A percentile compares a stretch with the other conserved stretches of the same genome.
Evolutionary conservation across 2,888 invertebrate genomes (phyloP).

Genomic region (Netelia virgata): DNA sequence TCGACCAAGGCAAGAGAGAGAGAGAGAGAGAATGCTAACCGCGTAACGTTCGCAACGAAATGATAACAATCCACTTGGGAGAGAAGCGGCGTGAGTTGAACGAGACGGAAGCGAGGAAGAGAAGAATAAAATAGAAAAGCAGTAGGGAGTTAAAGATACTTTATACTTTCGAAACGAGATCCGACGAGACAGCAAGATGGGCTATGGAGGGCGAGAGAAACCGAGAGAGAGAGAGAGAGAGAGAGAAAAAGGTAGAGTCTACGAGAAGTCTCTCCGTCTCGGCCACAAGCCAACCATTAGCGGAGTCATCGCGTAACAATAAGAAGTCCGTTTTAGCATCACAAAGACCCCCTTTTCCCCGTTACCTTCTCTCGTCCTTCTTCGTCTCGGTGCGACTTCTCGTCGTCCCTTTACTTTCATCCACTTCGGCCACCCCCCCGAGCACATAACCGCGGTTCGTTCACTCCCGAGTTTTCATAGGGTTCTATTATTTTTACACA

Average conservation of each 20-base stretch:
- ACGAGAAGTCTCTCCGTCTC: constrained; percentile 39
- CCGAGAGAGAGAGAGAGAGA: constrained; percentile 34
- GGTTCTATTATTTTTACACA: constrained; percentile 22
- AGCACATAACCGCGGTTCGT: constrained; percentile 13
- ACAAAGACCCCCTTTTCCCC: constrained; percentile 34
- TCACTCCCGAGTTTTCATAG: neutral
- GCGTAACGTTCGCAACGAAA: constrained; percentile 13
- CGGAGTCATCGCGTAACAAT: constrained; percentile 58
- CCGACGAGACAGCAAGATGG: neutral
- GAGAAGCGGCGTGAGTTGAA: constrained; percentile 12
- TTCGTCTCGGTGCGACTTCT: neutral
- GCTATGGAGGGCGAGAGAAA: neutral
- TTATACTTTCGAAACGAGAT: constrained; percentile 36
- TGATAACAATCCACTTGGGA: constrained; percentile 37
- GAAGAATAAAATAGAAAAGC: constrained; percentile 33
- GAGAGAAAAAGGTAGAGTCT: constrained; percentile 17
- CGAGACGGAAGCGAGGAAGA: neutral
- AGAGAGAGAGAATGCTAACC: neutral
- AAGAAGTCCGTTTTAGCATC: constrained; percentile 60
- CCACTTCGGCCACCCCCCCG: neutral
- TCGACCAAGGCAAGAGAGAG: neutral
- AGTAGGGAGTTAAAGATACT: constrained; percentile 32
- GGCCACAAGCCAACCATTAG: constrained; percentile 53
- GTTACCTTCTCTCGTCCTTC: constrained; percentile 22
- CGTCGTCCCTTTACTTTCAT: constrained; percentile 8